A percentile compares a stretch with the other conserved stretches of the same genome.
phyloP scores from a whole-genome alignment of 64 coral and sea anemone genomes.

The Pocillopora damicornis region DNA sequence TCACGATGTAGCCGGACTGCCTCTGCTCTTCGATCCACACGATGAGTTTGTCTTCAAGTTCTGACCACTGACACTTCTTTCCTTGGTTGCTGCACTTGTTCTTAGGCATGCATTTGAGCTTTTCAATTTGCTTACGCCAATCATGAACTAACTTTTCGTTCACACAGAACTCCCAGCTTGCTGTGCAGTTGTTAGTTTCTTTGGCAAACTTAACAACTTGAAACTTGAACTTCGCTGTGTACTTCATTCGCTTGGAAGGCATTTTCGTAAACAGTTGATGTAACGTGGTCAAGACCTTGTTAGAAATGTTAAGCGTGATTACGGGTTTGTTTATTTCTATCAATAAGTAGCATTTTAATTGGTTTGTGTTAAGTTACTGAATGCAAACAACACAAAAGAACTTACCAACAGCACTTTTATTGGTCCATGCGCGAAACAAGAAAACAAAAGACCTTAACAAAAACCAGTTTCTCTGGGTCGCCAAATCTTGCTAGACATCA shows the following conservation, averaged over 20 bases:
- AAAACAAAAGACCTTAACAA: not conserved
- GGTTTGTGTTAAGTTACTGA: not conserved
- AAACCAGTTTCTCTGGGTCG: too few relatives aligned
- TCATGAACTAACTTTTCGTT: slow-evolving; percentile 48
- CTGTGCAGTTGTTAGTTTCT: slow-evolving; percentile 36
- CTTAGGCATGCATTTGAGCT: slow-evolving; percentile 25
- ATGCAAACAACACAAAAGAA: slow-evolving; percentile 11
- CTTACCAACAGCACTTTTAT: not conserved
- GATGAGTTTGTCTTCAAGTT: not conserved
- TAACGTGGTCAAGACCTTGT: slow-evolving; percentile 7
- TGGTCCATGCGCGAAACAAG: not conserved
- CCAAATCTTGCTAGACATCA: too few relatives aligned
- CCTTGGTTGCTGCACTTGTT: not conserved
- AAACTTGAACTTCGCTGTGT: slow-evolving; percentile 37
- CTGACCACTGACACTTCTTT: not conserved
- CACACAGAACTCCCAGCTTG: slow-evolving; percentile 23
- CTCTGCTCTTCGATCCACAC: slow-evolving; percentile 12
- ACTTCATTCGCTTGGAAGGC: slow-evolving; percentile 41
- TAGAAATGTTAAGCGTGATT: not conserved
- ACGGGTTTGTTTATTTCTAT: slow-evolving; percentile 4
- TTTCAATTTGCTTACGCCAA: slow-evolving; percentile 35
- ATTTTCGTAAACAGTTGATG: slow-evolving; percentile 14
- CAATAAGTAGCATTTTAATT: not conserved
- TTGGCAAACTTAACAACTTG: slow-evolving; percentile 32
- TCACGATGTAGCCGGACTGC: slow-evolving; percentile 14